Conservation (phyloP, 2,113 vertebrate species). For the Litocranius walleri region DNA sequence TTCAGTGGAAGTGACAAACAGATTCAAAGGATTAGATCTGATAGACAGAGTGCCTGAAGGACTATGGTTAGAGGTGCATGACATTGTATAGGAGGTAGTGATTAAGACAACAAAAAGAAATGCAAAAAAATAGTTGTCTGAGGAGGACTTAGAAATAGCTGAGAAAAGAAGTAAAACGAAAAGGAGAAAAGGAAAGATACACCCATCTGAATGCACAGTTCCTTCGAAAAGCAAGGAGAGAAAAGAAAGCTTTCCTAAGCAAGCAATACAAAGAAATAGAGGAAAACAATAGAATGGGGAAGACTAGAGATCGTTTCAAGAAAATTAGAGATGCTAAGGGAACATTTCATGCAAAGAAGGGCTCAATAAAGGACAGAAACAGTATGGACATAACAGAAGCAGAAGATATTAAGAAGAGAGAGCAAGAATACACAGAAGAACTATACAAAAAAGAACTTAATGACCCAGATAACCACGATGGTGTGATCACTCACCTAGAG, state of each 20-base stretch:
- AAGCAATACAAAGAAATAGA: neutral
- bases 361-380: neutral
- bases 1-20: neutral
- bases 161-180: neutral
- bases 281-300: neutral
- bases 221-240: neutral
- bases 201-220: neutral
- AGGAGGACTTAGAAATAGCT: neutral
- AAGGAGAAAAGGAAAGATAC: neutral
- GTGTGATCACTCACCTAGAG: neutral
- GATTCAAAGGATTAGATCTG: neutral
- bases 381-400: neutral
- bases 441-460: neutral
- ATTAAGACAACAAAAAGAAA: neutral
- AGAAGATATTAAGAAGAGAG: neutral
- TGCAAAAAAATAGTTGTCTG: neutral
- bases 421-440: neutral
- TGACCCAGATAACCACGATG: neutral
- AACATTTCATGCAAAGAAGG: neutral
- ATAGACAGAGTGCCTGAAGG: neutral
- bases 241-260: neutral
- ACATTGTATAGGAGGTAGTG: neutral
- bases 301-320: neutral
- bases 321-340: neutral
- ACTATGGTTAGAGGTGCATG: neutral